Base-by-base conservation (phyloP, 2,888 invertebrate genomes). In the Meloe dianella region DNA sequence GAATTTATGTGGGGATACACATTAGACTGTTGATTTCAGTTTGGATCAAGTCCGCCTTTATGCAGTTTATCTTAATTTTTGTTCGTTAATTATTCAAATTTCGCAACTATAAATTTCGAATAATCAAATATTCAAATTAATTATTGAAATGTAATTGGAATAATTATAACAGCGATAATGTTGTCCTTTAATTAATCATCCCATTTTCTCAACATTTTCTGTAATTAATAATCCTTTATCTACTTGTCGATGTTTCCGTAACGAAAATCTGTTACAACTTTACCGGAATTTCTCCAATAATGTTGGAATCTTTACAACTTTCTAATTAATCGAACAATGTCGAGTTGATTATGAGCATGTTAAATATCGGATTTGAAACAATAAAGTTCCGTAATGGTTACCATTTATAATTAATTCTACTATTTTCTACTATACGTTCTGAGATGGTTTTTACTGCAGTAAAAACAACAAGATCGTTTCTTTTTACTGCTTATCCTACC, bases 41-140 rank as follows among this genome's bases (percentile, higher is more conserved):
- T 47, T n/a, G 7, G 20, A 20, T 47, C 17, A 20, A 47, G 47
- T 9, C 47, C 47, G 47, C 47, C 47, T 9, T 9, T 47, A 20
- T 20, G 3, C 47, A 47, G 47, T 47, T 20, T 2, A 20, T 47
- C 20, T 47, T 20, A 47, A 47, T 47, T 47, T n/a, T 22, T 47
- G 20, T 20, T 47, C 47, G 10, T 47, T 47, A 47, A 47, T 47
- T 47, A 47, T 47, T 47, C 8, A 47, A 47, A 47, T 47, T 10
- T 10, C 47, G 10, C 4, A 22, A 9, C 22, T 24, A 51, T 51
- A 51, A 51, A 51, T 51, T 24, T 51, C 22, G 12, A 14, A 24
- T 24, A 51, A 51, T 51, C 51, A 51, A 51, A 51, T 51, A 51
- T 51, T 51, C 51, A 51, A 51, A 51, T 51, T 51, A 47, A 47